A percentile compares a stretch with the other conserved stretches of the same genome.
Conservation (phyloP, 2,113 vertebrate genomes). For the Bolborhynchus lineola region DNA sequence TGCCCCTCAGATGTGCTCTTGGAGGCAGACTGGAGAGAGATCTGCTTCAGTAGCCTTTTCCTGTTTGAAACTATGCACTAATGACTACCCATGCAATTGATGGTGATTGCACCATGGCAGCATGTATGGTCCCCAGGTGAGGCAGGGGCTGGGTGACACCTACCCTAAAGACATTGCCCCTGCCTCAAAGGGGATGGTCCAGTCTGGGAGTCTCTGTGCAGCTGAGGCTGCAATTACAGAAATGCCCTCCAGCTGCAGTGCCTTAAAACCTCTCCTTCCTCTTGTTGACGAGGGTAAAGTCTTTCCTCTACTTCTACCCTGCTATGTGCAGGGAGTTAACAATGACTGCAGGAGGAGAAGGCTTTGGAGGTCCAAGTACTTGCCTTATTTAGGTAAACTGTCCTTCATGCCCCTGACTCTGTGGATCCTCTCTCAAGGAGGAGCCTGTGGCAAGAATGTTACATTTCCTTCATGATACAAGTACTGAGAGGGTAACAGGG, state of each 20-base stretch:
- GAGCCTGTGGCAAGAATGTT: neutral
- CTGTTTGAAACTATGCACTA: neutral
- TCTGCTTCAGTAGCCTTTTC: neutral
- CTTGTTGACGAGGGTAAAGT: neutral
- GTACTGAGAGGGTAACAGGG: neutral
- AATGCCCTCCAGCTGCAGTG: neutral
- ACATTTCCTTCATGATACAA: neutral
- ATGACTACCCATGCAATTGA: neutral
- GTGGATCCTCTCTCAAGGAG: neutral
- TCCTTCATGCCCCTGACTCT: neutral
- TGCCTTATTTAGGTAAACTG: neutral
- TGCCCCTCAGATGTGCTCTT: neutral
- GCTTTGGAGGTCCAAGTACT: neutral
- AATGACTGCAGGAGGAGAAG: neutral
- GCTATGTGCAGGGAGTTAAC: neutral
- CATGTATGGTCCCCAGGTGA: neutral
- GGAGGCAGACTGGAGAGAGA: neutral
- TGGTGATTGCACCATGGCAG: neutral
- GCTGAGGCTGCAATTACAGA: neutral
- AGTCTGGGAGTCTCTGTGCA: neutral
- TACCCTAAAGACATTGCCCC: neutral
- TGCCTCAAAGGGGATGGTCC: neutral
- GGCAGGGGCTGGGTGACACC: neutral
- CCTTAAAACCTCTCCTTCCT: neutral
- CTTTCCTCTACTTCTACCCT: neutral